Conservation (phyloP, 2,113 vertebrate species). For the Scytalopus superciliaris region DNA sequence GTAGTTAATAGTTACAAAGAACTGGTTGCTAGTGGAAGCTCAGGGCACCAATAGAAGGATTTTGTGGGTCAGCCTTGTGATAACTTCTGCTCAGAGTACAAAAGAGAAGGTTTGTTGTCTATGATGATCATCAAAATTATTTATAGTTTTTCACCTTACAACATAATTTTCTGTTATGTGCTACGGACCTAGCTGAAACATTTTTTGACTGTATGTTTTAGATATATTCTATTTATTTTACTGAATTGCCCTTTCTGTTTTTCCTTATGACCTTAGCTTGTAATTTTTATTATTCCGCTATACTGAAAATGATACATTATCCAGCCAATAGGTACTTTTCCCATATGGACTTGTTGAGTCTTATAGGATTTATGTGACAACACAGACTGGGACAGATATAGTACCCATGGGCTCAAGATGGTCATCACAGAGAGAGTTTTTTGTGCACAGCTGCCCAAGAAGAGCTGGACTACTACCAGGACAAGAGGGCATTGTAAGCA, state of each 20-base stretch:
- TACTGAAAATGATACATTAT: neutral
- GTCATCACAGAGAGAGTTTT: neutral
- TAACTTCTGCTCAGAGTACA: neutral
- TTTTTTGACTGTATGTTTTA: neutral
- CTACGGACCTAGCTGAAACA: neutral
- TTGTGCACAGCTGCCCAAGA: neutral
- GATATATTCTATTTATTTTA: neutral
- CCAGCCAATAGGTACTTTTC: neutral
- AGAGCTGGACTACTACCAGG: rapidly evolving
- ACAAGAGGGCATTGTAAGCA: neutral
- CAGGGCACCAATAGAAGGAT: neutral
- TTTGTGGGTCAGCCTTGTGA: neutral
- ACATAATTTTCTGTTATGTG: neutral
- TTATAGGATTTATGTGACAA: neutral
- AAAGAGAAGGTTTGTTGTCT: neutral
- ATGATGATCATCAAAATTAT: neutral
- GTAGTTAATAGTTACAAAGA: neutral
- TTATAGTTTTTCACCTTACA: neutral
- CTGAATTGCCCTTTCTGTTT: neutral
- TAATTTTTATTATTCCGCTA: neutral
- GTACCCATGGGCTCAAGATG: neutral
- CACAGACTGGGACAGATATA: neutral
- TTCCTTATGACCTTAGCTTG: neutral
- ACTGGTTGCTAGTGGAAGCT: neutral
- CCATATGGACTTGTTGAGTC: neutral